These are phyloP conservation scores for Acrossocheilus fasciatus DNA, from an alignment of 2,797 vertebrate species.

Conservation along the genomic window DNA sequence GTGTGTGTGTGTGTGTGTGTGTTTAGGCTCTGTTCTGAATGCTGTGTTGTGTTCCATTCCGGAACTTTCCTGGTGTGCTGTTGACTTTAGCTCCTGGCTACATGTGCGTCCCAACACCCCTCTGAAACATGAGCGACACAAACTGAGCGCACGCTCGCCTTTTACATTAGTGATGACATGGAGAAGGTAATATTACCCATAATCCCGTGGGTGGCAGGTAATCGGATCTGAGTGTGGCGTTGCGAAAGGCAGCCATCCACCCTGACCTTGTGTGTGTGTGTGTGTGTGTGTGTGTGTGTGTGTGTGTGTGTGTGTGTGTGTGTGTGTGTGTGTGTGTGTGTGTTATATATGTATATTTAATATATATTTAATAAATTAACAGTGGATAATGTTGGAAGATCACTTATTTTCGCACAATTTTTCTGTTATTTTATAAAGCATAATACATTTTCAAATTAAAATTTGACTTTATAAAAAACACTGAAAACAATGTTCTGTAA, in stretches of 20 bases:
- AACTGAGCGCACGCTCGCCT: background rate
- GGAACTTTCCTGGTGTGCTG: constrained; percentile 10
- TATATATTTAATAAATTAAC: too few species aligned
- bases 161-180: constrained; percentile 13
- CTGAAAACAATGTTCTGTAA: background rate
- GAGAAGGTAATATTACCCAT: constrained; percentile 28
- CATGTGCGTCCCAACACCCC: background rate
- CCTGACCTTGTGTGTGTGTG: background rate
- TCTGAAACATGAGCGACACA: background rate
- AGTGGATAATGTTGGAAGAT: too few species aligned
- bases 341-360: too few species aligned
- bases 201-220: constrained; percentile 6
- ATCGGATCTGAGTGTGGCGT: constrained; percentile 32
- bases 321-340: background rate
- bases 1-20: background rate
- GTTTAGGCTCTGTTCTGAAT: constrained; percentile 34
- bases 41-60: constrained; percentile 9
- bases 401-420: too few species aligned
- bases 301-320: background rate
- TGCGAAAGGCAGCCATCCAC: background rate
- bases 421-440: too few species aligned
- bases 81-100: constrained; percentile 30
- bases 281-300: background rate
- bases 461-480: background rate
- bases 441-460: too few species aligned